These are phyloP conservation scores for Oreochromis mossambicus DNA, from an alignment of 2,797 vertebrate genomes.

Conservation along the genomic window DNA sequence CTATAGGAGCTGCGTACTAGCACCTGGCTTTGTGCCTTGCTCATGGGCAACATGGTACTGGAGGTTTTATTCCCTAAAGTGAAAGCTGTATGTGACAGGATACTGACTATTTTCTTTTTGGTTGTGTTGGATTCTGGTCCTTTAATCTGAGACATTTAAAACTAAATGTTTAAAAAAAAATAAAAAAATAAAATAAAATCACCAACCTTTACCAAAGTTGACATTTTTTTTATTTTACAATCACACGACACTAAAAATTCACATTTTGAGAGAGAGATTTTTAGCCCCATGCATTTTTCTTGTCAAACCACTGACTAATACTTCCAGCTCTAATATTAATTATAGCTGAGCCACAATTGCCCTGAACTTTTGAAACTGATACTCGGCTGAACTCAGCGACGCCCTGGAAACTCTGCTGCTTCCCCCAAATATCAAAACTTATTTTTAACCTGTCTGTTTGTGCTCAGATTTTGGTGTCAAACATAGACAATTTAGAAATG, in stretches of 20 bases:
- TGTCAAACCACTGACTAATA: not conserved
- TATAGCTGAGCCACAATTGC: not conserved
- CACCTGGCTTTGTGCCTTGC: slow-evolving; percentile 44
- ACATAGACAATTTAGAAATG: not conserved
- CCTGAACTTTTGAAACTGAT: not conserved
- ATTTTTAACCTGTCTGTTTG: not conserved
- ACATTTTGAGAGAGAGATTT: not conserved
- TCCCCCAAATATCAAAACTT: not conserved
- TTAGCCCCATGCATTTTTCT: not conserved
- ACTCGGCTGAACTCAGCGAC: not conserved
- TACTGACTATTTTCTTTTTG: not conserved
- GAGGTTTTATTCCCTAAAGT: not conserved
- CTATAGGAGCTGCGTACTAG: not conserved
- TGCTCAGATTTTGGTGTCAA: not conserved
- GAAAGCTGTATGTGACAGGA: not conserved
- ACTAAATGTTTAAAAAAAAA: not conserved
- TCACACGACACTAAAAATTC: not conserved
- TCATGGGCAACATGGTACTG: slow-evolving; percentile 13
- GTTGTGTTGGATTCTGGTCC: not conserved
- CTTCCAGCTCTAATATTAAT: not conserved
- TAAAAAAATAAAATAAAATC: not conserved
- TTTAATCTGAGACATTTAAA: not conserved
- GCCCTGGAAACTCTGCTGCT: not conserved
- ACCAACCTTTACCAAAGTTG: not conserved
- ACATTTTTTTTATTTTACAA: not conserved